Conservation (phyloP, 2,113 vertebrate species). For the Mastomys coucha region DNA sequence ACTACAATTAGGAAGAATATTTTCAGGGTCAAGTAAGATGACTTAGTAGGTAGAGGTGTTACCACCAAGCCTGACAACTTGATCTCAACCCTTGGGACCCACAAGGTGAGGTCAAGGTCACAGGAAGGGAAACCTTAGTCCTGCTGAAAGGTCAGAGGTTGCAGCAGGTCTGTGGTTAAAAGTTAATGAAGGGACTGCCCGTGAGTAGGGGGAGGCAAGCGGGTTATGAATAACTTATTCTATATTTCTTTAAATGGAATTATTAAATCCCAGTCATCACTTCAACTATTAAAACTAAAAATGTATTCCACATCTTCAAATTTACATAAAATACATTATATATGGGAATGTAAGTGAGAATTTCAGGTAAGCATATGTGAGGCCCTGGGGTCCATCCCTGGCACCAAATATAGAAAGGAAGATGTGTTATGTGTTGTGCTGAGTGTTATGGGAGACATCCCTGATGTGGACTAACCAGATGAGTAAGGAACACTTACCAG, state of each 20-base stretch:
- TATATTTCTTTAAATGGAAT: neutral
- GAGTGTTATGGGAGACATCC: neutral
- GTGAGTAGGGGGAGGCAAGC: neutral
- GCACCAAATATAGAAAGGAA: neutral
- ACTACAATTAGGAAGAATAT: neutral
- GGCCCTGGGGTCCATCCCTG: neutral
- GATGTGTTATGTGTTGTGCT: no score
- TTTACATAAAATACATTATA: neutral
- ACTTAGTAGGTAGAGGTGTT: neutral
- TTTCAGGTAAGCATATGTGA: neutral
- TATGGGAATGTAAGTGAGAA: neutral
- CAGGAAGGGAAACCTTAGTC: neutral
- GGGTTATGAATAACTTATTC: neutral
- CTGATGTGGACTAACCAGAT: neutral
- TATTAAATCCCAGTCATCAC: slow-evolving; percentile 31
- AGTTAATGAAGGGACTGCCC: neutral
- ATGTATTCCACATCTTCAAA: neutral
- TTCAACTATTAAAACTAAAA: slow-evolving; percentile 43
- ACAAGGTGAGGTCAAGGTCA: neutral
- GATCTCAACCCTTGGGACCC: neutral
- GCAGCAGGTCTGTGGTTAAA: neutral
- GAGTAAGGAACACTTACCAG: no score
- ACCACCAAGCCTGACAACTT: no score
- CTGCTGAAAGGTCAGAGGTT: neutral
- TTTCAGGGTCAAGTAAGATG: neutral